These are phyloP conservation scores for Poecilus cupreus DNA, from an alignment of 2,888 invertebrate species.

Conservation along the genomic window DNA sequence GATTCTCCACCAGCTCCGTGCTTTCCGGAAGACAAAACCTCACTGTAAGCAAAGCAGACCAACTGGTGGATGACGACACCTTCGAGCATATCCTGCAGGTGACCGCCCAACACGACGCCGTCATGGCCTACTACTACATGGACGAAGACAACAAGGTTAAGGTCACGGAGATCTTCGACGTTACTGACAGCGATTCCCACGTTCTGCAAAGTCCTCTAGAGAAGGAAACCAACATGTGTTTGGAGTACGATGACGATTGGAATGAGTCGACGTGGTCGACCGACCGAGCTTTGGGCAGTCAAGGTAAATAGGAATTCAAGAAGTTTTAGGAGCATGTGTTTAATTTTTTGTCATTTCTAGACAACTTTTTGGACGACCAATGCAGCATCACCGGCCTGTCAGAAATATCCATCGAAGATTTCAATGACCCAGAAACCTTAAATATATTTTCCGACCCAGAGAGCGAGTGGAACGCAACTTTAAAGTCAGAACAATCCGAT, in stretches of 20 bases:
- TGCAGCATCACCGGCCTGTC: slow-evolving; percentile 71
- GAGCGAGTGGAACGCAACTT: slow-evolving; percentile 78
- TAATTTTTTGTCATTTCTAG: slow-evolving; percentile 51
- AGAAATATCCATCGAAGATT: slow-evolving; percentile 75
- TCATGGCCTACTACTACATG: slow-evolving; percentile 93
- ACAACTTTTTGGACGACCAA: slow-evolving; percentile 63
- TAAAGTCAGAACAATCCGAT: slow-evolving; percentile 69
- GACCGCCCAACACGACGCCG: slow-evolving; percentile 89
- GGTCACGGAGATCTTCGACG: slow-evolving; percentile 92
- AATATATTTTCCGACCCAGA: slow-evolving; percentile 83
- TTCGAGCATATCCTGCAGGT: slow-evolving; percentile 84
- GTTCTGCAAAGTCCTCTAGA: slow-evolving; percentile 79
- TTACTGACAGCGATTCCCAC: slow-evolving; percentile 84
- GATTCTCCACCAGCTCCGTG: slow-evolving; percentile 69
- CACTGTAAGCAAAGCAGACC: slow-evolving; percentile 68
- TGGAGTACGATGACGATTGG: slow-evolving; percentile 82
- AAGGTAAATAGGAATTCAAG: slow-evolving; percentile 13
- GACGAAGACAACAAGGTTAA: slow-evolving; percentile 91
- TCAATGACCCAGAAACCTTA: slow-evolving; percentile 73
- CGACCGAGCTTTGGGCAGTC: slow-evolving; percentile 23
- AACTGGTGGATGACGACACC: slow-evolving; percentile 74
- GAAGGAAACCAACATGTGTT: slow-evolving; percentile 77
- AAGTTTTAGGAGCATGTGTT: too few species aligned
- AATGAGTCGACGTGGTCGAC: slow-evolving; percentile 71
- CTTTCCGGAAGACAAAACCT: slow-evolving; percentile 70